phyloP scores from a whole-genome alignment of 2,888 invertebrate genomes.

The Hypena proboscidalis region DNA sequence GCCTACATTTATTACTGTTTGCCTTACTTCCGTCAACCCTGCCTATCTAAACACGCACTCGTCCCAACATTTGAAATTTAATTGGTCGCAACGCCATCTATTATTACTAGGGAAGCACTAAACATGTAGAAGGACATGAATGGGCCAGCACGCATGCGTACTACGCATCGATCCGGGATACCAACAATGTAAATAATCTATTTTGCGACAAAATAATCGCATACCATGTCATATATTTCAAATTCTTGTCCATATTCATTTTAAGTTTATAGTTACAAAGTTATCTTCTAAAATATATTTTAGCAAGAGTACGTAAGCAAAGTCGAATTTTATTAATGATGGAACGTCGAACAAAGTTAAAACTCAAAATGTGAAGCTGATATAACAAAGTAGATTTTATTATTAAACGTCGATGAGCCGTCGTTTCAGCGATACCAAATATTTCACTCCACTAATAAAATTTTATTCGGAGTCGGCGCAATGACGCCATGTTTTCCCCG shows the following conservation, averaged over 20 bases:
- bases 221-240: slow-evolving; percentile 46
- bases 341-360: slow-evolving; percentile 13
- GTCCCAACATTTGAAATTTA: slow-evolving; percentile 45
- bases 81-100: slow-evolving; percentile 65
- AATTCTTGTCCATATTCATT: slow-evolving; percentile 15
- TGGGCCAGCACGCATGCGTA: slow-evolving; percentile 76
- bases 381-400: slow-evolving; percentile 27
- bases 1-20: slow-evolving; percentile 36
- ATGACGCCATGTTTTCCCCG: slow-evolving; percentile 42
- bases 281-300: slow-evolving; percentile 10
- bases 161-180: slow-evolving; percentile 71
- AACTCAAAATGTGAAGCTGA: slow-evolving; percentile 25
- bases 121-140: slow-evolving; percentile 58
- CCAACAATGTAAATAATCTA: slow-evolving; percentile 73
- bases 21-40: slow-evolving; percentile 31
- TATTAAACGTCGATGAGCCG: slow-evolving; percentile 35
- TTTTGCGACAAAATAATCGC: slow-evolving; percentile 58
- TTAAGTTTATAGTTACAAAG: slow-evolving; percentile 16
- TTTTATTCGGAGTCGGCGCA: slow-evolving; percentile 73
- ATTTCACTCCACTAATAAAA: slow-evolving; percentile 51
- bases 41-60: slow-evolving; percentile 40
- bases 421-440: slow-evolving; percentile 40
- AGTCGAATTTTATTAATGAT: slow-evolving; percentile 12
- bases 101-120: slow-evolving; percentile 47
- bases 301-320: slow-evolving; percentile 10